Evolutionary conservation across 2,797 vertebrate genomes (phyloP).

Genomic region (Hyperoplus immaculatus): DNA sequence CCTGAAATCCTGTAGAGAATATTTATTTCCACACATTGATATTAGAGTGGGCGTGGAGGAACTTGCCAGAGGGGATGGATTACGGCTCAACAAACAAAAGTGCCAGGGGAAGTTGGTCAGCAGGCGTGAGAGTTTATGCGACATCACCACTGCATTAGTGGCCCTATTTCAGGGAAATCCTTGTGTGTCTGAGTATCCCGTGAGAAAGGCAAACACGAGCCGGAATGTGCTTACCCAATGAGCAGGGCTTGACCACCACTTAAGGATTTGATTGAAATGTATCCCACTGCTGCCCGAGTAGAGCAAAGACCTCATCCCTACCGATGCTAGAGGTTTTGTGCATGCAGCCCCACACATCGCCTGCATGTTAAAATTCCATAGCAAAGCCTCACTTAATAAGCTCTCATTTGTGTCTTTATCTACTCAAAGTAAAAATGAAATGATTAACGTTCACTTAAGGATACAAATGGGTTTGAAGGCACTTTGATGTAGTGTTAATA

Average conservation of each 20-base stretch:
- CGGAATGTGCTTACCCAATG: conserved; percentile 16
- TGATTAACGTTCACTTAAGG: conserved; percentile 15
- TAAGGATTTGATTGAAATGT: conserved; percentile 47
- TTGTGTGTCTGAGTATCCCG: background rate
- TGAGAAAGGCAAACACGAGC: conserved; percentile 50
- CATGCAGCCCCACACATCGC: conserved; percentile 28
- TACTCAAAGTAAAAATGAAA: conserved; percentile 31
- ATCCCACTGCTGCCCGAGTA: conserved; percentile 31
- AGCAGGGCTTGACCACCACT: conserved; percentile 26
- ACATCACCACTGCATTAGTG: conserved; percentile 28
- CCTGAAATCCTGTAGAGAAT: conserved; percentile 42
- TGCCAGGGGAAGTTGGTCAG: conserved; percentile 14
- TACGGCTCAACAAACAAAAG: conserved; percentile 10
- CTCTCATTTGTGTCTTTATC: conserved; percentile 5
- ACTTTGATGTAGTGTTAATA: conserved; percentile 45
- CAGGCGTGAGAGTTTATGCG: conserved; percentile 5
- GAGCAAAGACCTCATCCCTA: conserved; percentile 23
- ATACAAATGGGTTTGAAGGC: conserved; percentile 42
- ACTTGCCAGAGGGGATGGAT: conserved; percentile 10
- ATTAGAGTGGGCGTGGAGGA: conserved; percentile 12
- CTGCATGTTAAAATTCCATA: conserved; percentile 35
- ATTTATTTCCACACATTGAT: conserved; percentile 51
- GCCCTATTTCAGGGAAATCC: conserved; percentile 20
- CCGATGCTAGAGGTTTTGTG: conserved; percentile 31
- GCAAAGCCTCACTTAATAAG: conserved; percentile 3